A percentile compares a stretch with the other conserved stretches of the same genome.
phyloP scores from a whole-genome alignment of 1,140 invertebrate genomes.

The Venturia canescens region DNA sequence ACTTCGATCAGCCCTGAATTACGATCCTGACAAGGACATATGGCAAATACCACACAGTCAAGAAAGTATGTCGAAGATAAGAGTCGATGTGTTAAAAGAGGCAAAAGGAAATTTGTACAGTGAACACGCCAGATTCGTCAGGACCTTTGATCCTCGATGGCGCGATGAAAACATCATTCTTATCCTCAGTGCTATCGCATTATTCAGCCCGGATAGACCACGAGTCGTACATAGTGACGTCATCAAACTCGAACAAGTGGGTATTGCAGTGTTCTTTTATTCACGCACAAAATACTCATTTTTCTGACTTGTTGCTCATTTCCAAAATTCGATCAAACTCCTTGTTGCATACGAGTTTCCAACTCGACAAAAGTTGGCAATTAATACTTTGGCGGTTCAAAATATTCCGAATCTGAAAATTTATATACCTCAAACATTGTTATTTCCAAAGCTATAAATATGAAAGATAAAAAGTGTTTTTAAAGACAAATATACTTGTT shows the following conservation, averaged over 20 bases:
- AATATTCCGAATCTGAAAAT: too few relatives aligned
- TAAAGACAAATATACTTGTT: not conserved
- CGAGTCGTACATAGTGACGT: conserved; percentile 89
- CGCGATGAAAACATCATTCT: conserved; percentile 93
- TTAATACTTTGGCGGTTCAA: too few relatives aligned
- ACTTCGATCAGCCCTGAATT: conserved; percentile 90
- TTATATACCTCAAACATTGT: too few relatives aligned
- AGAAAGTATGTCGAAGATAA: conserved; percentile 84
- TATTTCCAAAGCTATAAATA: not conserved
- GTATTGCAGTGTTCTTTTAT: conserved; percentile 45
- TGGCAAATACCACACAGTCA: conserved; percentile 91
- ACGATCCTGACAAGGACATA: conserved; percentile 88
- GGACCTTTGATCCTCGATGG: conserved; percentile 88
- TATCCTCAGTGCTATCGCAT: conserved; percentile 91
- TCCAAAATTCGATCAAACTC: too few relatives aligned
- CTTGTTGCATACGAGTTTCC: too few relatives aligned
- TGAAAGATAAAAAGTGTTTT: conserved; percentile 3
- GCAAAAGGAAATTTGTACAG: conserved; percentile 91
- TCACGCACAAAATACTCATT: conserved; percentile 11
- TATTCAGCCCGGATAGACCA: conserved; percentile 90
- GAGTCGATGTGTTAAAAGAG: conserved; percentile 90
- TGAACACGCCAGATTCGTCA: conserved; percentile 88
- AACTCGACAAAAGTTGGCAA: too few relatives aligned
- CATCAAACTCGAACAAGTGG: conserved; percentile 91
- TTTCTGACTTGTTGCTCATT: not conserved